A percentile compares a stretch with the other conserved stretches of the same genome.
Conservation (phyloP, 2,797 vertebrate genomes). For the Tenualosa thibaudeaui region DNA sequence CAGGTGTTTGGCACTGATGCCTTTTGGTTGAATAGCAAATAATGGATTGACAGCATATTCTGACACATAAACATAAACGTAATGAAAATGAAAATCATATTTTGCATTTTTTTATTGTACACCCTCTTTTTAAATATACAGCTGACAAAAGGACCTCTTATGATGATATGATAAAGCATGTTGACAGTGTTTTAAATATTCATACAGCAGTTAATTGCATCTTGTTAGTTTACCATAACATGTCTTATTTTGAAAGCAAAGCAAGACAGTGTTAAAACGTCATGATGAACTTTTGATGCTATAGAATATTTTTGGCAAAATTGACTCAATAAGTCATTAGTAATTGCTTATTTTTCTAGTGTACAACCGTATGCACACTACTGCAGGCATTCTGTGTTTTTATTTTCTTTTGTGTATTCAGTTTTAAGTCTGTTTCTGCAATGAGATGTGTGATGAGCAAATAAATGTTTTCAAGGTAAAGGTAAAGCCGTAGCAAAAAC, state of each 20-base stretch:
- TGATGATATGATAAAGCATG: not conserved
- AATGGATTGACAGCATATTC: not conserved
- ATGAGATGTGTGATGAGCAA: not conserved
- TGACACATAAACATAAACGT: not conserved
- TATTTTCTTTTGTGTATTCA: not conserved
- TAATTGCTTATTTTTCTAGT: constrained; percentile 7
- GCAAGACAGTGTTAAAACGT: not conserved
- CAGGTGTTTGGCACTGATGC: not conserved
- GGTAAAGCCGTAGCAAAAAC: too few relatives aligned
- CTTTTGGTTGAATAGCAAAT: not conserved
- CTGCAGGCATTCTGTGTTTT: not conserved
- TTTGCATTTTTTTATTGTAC: not conserved
- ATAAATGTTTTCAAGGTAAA: not conserved
- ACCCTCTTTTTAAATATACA: not conserved
- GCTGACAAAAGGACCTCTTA: not conserved
- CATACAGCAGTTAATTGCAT: not conserved
- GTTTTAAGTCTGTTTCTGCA: not conserved
- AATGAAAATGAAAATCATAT: not conserved
- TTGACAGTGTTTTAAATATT: not conserved
- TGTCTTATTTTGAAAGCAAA: not conserved
- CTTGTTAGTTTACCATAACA: not conserved
- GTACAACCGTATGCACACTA: not conserved
- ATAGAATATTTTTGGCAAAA: not conserved
- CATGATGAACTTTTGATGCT: not conserved
- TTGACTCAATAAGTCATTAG: not conserved